Evolutionary conservation across 1,140 invertebrate genomes (phyloP), one percentile per base, ranked within the genome.

Genomic region (Idris sp.): DNA sequence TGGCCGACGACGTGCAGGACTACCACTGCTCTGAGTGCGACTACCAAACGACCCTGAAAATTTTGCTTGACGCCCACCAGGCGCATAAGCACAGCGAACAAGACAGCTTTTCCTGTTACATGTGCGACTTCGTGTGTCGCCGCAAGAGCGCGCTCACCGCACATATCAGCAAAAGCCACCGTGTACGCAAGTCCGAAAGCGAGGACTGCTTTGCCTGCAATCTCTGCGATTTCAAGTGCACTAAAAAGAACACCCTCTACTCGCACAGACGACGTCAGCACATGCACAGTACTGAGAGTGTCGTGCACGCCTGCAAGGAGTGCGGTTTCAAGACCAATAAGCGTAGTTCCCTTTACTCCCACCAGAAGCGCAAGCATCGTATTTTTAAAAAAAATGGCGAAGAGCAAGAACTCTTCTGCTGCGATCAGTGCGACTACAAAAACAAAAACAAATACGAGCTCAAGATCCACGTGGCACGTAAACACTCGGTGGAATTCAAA

Each of bases 251-350:
- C 36, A 90, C 89, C 0, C 43, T 91, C 4, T 80, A 88, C 11
- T 88, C 88, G 10, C 90, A 91, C 61, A 89, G 89, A 77, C 72
- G 88, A 62, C 74, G 88, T 67, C 81, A 89, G 81, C 81, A 41
- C 36, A 31, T 83, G 4, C 67, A 67, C 4, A 44, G 72, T 4
- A 4, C 36, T 0, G 40, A 51, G 4, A 67, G 77, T 1, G 73
- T 80, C 4, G 71, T 81, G 2, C 84, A 77, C 18, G 62, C 68
- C 0, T 87, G 86, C 65, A 80, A 83, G 25, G 80, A 85, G 3
- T 87, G 86, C 15, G 56, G 68, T 0, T 87, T 82, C 22, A 83
- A 83, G 9, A 81, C 83, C 0, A 68, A 40, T 0, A 85, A 84
- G 8, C 84, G 84, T 1, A 74, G 79, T 0, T 81, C 84, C 0